Conservation (phyloP, 1,140 invertebrate genomes). For the Procambarus virginalis region DNA sequence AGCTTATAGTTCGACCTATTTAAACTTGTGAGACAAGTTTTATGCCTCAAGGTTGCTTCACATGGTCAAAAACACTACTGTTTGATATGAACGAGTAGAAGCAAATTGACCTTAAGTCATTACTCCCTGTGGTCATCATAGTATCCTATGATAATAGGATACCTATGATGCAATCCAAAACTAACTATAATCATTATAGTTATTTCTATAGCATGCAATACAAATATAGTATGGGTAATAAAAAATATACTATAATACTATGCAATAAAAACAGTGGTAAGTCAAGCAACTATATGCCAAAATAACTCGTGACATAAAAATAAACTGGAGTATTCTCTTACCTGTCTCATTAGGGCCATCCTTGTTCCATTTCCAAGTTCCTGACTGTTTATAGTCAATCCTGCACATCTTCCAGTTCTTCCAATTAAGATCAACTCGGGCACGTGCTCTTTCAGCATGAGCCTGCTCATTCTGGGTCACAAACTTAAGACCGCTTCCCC, state of each 20-base stretch:
- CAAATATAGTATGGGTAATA: too few relatives aligned
- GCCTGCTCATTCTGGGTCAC: constrained; percentile 18
- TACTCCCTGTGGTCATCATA: too few relatives aligned
- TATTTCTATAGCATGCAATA: too few relatives aligned
- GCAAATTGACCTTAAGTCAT: too few relatives aligned
- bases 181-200: too few relatives aligned
- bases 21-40: too few relatives aligned
- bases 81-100: too few relatives aligned
- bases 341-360: constrained; percentile 46
- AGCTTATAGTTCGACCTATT: too few relatives aligned
- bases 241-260: not conserved
- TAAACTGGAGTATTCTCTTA: not conserved
- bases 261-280: not conserved
- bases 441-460: constrained; percentile 16
- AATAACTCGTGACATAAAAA: not conserved
- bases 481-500: constrained; percentile 24
- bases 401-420: constrained; percentile 32
- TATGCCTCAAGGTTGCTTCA: too few relatives aligned
- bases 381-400: constrained; percentile 22
- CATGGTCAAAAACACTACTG: too few relatives aligned
- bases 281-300: not conserved
- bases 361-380: constrained; percentile 38
- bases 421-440: constrained; percentile 14
- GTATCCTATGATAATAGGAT: too few relatives aligned
- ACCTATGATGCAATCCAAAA: too few relatives aligned